phyloP scores from a whole-genome alignment of 2,888 invertebrate genomes.

The Smittia sp. region DNA sequence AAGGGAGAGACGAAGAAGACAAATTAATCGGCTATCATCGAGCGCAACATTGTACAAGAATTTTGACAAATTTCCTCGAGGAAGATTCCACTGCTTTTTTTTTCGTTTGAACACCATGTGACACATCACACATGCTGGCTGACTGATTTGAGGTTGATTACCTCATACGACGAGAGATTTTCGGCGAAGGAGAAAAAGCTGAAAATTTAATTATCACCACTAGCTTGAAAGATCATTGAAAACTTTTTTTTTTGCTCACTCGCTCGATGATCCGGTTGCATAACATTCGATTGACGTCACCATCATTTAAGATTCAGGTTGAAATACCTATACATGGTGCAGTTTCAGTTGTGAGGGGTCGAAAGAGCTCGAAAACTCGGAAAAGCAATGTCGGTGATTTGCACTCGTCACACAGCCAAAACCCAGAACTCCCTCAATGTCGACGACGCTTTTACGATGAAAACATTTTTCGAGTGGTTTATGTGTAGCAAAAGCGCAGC shows the following conservation, averaged over 20 bases:
- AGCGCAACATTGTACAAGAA: background rate
- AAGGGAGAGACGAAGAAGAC: background rate
- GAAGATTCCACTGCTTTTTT: background rate
- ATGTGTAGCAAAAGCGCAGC: background rate
- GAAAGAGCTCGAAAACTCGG: no score
- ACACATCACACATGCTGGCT: background rate
- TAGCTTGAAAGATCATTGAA: background rate
- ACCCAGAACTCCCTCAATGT: background rate
- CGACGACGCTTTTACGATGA: background rate
- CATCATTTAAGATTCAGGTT: background rate
- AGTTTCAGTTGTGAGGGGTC: background rate
- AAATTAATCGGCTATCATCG: background rate
- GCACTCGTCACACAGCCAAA: no score
- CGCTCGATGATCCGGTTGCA: background rate
- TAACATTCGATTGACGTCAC: background rate
- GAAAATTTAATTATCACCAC: background rate
- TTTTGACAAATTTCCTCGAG: background rate
- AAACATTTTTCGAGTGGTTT: background rate
- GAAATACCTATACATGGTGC: background rate
- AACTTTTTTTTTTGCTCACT: background rate
- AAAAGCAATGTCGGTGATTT: no score
- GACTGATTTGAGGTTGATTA: background rate
- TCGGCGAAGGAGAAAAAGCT: background rate
- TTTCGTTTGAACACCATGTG: background rate
- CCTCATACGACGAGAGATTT: background rate